These are phyloP conservation scores for Andrena chrysosceles DNA, from an alignment of 2,888 invertebrate genomes.

Conservation along the genomic window DNA sequence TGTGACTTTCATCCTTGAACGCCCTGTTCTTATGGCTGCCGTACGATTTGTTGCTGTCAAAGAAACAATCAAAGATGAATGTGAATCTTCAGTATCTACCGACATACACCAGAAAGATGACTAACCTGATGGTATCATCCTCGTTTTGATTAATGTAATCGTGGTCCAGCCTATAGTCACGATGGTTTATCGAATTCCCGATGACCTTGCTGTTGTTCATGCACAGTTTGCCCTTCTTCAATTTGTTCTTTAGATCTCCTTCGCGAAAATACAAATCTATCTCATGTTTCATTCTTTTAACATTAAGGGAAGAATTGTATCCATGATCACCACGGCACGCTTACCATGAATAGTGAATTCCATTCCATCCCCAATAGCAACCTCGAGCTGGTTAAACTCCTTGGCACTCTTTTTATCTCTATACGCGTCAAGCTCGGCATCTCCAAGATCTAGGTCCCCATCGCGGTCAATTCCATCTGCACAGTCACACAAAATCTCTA, in stretches of 20 bases:
- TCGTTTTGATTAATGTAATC: conserved; percentile 90
- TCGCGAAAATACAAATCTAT: conserved; percentile 72
- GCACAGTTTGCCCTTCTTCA: conserved; percentile 92
- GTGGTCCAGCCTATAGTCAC: conserved; percentile 91
- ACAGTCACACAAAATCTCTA: conserved; percentile 82
- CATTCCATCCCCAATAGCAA: conserved; percentile 96
- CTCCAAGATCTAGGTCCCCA: conserved; percentile 90
- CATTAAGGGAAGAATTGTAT: background rate
- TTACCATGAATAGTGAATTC: conserved; percentile 96
- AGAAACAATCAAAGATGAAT: conserved; percentile 36
- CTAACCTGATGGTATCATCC: conserved; percentile 86
- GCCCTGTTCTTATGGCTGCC: conserved; percentile 96
- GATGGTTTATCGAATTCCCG: conserved; percentile 93
- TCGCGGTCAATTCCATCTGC: conserved; percentile 88
- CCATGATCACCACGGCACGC: conserved; percentile 37
- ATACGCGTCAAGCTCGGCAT: conserved; percentile 91
- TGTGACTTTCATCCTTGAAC: conserved; percentile 96
- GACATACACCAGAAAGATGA: background rate
- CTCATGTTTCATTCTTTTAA: conserved; percentile 35
- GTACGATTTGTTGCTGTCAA: conserved; percentile 93
- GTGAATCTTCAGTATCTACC: background rate
- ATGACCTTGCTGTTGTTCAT: conserved; percentile 92
- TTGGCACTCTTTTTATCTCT: conserved; percentile 94
- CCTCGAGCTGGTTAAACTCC: conserved; percentile 92
- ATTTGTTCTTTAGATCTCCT: conserved; percentile 93